A percentile compares a stretch with the other conserved stretches of the same genome.
phyloP scores from a whole-genome alignment of 2,888 invertebrate genomes.

The Ceriagrion tenellum region DNA sequence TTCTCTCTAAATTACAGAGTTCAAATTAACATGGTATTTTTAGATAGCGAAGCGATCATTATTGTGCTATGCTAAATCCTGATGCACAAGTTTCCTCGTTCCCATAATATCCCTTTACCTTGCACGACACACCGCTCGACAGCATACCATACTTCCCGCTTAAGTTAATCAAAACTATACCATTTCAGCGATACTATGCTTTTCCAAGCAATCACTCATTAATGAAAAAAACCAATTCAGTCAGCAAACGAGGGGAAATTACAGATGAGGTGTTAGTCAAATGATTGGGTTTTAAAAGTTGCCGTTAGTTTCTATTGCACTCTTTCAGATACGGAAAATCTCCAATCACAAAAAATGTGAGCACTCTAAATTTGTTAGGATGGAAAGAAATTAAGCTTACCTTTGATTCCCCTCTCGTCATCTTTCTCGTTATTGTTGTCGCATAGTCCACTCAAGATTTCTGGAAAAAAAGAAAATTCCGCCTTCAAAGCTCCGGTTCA shows the following conservation, averaged over 20 bases:
- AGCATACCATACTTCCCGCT: no score
- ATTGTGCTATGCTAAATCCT: no score
- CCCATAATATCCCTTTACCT: no score
- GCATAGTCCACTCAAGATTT: conserved; percentile 88
- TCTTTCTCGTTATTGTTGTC: conserved; percentile 84
- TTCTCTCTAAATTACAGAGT: no score
- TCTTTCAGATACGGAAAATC: not conserved
- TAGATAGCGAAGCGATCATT: no score
- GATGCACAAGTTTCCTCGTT: no score
- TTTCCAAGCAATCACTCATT: conserved; percentile 10
- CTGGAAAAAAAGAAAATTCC: conserved; percentile 79
- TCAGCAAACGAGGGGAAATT: not conserved
- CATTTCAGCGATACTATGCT: not conserved
- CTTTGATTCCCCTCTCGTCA: conserved; percentile 88
- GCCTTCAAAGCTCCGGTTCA: conserved; percentile 34
- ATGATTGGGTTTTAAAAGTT: not conserved
- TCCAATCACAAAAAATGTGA: conserved; percentile 31
- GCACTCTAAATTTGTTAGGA: conserved; percentile 37
- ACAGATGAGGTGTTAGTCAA: conserved; percentile 15
- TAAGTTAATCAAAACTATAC: not conserved
- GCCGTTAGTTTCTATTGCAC: conserved; percentile 45
- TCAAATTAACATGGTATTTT: no score
- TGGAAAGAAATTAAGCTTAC: conserved; percentile 77
- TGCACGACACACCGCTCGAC: no score
- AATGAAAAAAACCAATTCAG: not conserved